Evolutionary conservation across 2,113 vertebrate genomes (phyloP), one percentile per base, ranked within the genome.

Genomic region (Australoheros scitulus): DNA sequence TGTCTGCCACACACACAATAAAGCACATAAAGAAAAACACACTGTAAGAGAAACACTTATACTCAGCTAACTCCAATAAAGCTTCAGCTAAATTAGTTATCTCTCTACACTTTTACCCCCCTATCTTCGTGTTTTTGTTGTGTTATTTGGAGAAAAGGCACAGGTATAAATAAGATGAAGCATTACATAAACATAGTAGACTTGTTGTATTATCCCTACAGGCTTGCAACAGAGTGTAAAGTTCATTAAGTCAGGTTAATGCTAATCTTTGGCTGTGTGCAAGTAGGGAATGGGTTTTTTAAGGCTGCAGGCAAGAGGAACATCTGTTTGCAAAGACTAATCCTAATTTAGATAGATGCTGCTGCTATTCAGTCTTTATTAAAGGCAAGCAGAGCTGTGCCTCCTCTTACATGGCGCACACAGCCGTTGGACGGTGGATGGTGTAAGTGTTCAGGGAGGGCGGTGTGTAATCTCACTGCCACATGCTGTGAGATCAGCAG

Each of bases 191-290:
- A 91, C 55, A 82, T 59, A 85, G 77, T 76, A 87, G 82, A 93
- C 93, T 93, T 91, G 86, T 93, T 93, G 91, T 89, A 79, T 77
- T 88, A 84, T 61, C 86, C 92, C 89, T 87, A 59, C 81, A 90
- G 93, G 86, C 88, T 79, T 91, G 88, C 94, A 95, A 94, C 92
- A 93, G 93, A 89, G 90, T 94, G 89, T 93, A 92, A 94, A 94
- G 92, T 94, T 94, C 86, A 94, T 95, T 94, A 92, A 89, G 79
- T 92, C 88, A 93, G 91, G 93, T 94, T 94, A 94, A 94, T 94
- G 88, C 94, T 87, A 94, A 94, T 94, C 83, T 93, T 85, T 86
- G 88, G 74, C 83, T 87, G 89, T 90, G 81, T 87, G 84, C 84
- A 76, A 59, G 34, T 74, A 63, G 70, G 58, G 74, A 79, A 80